Evolutionary conservation across 2,113 vertebrate species (phyloP).

Genomic region (Tor tambroides): DNA sequence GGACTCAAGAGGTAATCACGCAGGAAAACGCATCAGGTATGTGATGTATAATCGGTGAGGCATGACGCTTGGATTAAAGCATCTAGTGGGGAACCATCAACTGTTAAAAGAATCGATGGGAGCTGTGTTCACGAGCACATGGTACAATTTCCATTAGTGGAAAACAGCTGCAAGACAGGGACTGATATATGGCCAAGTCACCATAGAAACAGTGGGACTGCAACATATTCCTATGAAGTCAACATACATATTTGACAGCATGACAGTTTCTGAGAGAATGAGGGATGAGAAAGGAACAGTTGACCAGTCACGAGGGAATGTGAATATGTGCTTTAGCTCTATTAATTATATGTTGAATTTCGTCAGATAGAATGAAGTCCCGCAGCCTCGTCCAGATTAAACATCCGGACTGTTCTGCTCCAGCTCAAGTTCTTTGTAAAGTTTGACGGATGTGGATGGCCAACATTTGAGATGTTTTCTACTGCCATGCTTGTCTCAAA

Average conservation of each 20-base stretch:
- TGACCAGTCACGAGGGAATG: not conserved
- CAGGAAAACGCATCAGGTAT: not conserved
- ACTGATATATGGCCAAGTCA: constrained; percentile 58
- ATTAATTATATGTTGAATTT: not conserved
- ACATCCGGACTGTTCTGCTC: not conserved
- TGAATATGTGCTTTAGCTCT: not conserved
- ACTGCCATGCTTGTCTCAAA: not conserved
- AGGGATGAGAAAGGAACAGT: not conserved
- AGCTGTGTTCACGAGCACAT: constrained; percentile 7
- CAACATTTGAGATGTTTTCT: constrained; percentile 9
- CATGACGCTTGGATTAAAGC: not conserved
- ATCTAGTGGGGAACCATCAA: not conserved
- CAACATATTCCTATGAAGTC: constrained; percentile 31
- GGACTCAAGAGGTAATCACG: not conserved
- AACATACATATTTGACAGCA: not conserved
- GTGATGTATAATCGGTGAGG: constrained; percentile 2
- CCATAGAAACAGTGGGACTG: constrained; percentile 66
- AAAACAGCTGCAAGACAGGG: constrained; percentile 57
- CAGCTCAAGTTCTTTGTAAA: constrained; percentile 7
- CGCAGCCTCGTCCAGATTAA: not conserved
- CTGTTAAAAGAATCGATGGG: constrained; percentile 30
- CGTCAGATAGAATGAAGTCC: not conserved
- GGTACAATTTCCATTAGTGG: constrained; percentile 50
- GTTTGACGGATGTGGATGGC: not conserved
- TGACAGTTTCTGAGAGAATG: not conserved